phyloP scores from a whole-genome alignment of 2,888 invertebrate genomes.

The Thyatira batis region DNA sequence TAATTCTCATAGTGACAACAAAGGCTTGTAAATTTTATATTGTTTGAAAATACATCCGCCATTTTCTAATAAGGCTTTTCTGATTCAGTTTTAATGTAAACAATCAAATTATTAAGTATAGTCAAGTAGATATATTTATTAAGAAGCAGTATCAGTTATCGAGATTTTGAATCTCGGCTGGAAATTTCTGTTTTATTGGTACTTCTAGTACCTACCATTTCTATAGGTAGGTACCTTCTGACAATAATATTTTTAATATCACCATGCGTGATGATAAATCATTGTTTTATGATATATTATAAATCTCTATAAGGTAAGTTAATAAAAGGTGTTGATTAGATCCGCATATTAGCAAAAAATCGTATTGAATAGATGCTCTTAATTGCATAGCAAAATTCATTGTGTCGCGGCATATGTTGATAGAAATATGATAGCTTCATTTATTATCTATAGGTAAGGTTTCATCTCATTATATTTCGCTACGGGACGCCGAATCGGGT shows the following conservation, averaged over 20 bases:
- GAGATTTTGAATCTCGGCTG: too few species aligned
- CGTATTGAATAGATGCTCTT: conserved; percentile 9
- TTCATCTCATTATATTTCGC: conserved; percentile 76
- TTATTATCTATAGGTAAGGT: conserved; percentile 58
- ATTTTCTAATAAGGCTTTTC: not conserved
- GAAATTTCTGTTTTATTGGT: too few species aligned
- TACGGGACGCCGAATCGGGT: conserved; percentile 64
- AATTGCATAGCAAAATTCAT: conserved; percentile 41
- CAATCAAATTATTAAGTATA: too few species aligned
- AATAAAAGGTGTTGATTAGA: not conserved
- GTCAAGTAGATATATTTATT: too few species aligned
- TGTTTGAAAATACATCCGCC: not conserved
- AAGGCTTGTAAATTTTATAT: not conserved
- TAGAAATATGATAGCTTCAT: conserved; percentile 75
- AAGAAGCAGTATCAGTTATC: too few species aligned
- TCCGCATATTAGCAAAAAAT: not conserved
- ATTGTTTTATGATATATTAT: not conserved
- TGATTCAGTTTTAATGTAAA: not conserved
- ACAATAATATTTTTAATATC: too few species aligned
- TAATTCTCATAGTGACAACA: not conserved
- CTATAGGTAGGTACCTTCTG: too few species aligned
- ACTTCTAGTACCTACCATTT: too few species aligned
- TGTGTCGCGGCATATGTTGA: conserved; percentile 62
- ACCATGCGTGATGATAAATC: not conserved
- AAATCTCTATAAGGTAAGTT: not conserved